Evolutionary conservation across 2,888 invertebrate genomes (phyloP).

Genomic region (Diarsia rubi): DNA sequence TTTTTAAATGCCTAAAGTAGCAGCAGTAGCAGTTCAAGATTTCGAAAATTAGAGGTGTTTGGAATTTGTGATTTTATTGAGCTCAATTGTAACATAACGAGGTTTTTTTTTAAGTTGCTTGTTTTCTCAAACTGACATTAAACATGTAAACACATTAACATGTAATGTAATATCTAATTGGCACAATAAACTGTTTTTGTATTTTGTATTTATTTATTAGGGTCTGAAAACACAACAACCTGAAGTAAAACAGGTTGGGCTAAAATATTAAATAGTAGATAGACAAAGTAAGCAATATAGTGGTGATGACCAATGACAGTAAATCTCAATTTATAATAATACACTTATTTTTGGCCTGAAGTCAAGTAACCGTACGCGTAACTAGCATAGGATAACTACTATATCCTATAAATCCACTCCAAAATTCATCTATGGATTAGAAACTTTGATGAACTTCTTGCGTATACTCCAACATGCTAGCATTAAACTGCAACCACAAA

Average conservation of each 20-base stretch:
- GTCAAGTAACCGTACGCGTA: neutral
- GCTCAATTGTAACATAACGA: neutral
- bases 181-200: too few species aligned
- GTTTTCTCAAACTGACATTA: too few species aligned
- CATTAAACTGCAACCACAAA: conserved; percentile 36
- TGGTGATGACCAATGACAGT: neutral
- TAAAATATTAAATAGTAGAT: neutral
- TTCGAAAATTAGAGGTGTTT: neutral
- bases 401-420: conserved; percentile 14
- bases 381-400: too few species aligned
- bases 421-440: conserved; percentile 55
- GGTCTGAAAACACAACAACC: neutral
- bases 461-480: conserved; percentile 14
- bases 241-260: neutral
- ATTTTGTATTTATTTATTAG: too few species aligned
- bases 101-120: neutral
- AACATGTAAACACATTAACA: too few species aligned
- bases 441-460: conserved; percentile 51
- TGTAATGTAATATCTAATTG: too few species aligned
- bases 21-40: neutral
- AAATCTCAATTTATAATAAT: neutral
- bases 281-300: neutral
- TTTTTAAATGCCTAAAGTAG: neutral
- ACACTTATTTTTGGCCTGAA: neutral
- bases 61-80: neutral